A percentile compares a stretch with the other conserved stretches of the same genome.
These are phyloP conservation scores for Nephila pilipes DNA, from an alignment of 1,140 invertebrate species.

Conservation along the genomic window DNA sequence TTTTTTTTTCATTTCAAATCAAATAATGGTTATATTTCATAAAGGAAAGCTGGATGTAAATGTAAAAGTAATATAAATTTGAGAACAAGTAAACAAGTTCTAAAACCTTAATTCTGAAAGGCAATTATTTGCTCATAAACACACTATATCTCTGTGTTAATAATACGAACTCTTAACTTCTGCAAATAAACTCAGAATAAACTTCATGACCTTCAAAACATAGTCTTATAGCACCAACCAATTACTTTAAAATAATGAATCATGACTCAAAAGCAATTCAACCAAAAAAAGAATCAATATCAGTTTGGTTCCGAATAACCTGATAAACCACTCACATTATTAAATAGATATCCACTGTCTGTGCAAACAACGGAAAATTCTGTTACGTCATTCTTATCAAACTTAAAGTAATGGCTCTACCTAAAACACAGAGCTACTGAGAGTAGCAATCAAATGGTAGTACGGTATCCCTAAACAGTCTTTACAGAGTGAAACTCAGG, in stretches of 20 bases:
- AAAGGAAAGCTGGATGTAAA: too few relatives aligned
- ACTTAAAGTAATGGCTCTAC: background rate
- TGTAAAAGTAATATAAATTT: too few relatives aligned
- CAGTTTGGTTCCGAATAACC: background rate
- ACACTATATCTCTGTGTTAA: too few relatives aligned
- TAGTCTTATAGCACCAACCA: background rate
- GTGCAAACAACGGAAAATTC: background rate
- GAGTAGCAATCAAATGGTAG: conserved; percentile 7
- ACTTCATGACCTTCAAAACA: background rate
- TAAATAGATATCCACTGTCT: background rate
- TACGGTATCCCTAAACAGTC: conserved; percentile 2
- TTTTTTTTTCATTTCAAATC: too few relatives aligned
- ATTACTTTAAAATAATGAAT: background rate
- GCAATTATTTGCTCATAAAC: too few relatives aligned
- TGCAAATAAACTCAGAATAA: too few relatives aligned
- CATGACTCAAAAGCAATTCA: background rate
- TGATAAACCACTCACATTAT: conserved; percentile 23
- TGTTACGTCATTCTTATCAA: background rate
- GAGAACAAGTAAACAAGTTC: too few relatives aligned
- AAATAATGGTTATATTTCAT: too few relatives aligned
- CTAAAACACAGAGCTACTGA: too few relatives aligned
- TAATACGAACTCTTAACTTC: too few relatives aligned
- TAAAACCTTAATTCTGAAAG: too few relatives aligned
- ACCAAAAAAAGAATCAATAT: background rate
- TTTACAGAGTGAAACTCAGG: conserved; percentile 6